Evolutionary conservation across 2,113 vertebrate species (phyloP).

Genomic region (Oophaga pumilio): DNA sequence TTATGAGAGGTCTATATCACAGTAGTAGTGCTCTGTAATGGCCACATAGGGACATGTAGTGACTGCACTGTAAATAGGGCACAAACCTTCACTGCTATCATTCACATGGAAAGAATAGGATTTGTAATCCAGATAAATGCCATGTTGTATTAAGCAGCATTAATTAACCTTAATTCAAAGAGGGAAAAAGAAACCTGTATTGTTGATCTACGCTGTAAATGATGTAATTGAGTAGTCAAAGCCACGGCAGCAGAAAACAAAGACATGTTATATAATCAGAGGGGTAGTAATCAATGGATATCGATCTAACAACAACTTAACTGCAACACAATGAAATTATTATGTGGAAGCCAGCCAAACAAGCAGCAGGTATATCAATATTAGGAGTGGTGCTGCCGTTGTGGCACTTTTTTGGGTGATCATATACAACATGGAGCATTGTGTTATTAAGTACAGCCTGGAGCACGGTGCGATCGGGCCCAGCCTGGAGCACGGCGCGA

Average conservation of each 20-base stretch:
- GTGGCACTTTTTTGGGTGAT: background rate
- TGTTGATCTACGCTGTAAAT: conserved; percentile 4
- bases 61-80: background rate
- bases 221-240: conserved; percentile 4
- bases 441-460: no score
- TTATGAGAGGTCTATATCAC: no score
- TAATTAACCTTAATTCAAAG: background rate
- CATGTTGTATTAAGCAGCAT: background rate
- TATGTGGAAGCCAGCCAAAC: background rate
- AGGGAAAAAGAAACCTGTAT: background rate
- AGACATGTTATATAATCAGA: background rate
- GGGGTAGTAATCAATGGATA: conserved; percentile 26
- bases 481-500: no score
- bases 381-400: background rate
- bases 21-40: no score
- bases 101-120: background rate
- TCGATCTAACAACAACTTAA: background rate
- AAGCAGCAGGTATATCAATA: background rate
- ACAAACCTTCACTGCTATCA: background rate
- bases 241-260: background rate
- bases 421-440: no score
- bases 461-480: no score
- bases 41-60: background rate
- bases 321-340: background rate
- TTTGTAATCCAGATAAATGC: background rate